Evolutionary conservation across 1,140 invertebrate genomes (phyloP).

Genomic region (Sipha flava): DNA sequence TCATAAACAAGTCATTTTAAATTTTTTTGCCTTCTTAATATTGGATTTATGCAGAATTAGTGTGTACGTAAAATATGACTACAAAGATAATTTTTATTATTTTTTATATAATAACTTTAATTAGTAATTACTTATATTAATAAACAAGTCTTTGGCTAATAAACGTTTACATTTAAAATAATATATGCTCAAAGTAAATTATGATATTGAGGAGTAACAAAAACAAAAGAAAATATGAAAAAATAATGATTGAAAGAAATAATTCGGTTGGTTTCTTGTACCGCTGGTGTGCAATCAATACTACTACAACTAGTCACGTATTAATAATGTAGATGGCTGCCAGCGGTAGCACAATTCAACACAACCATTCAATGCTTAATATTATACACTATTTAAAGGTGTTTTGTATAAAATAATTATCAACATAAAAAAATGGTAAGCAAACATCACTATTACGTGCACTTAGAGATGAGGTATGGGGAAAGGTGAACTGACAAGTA

Average conservation of each 20-base stretch:
- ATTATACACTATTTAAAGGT: not conserved
- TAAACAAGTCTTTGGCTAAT: slow-evolving; percentile 18
- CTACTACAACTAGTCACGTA: not conserved
- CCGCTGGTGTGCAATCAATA: not conserved
- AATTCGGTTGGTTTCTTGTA: not conserved
- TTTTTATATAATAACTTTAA: not conserved
- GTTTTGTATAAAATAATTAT: not conserved
- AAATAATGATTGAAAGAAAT: not conserved
- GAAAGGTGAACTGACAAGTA: slow-evolving; percentile 3
- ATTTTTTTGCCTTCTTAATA: not conserved
- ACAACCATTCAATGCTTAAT: not conserved
- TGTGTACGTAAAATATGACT: not conserved
- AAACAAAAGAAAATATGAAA: not conserved
- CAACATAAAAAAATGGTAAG: not conserved
- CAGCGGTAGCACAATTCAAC: not conserved
- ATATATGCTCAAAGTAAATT: not conserved
- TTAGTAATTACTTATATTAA: not conserved
- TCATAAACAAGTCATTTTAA: not conserved
- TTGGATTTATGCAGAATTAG: not conserved
- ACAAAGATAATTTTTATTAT: not conserved
- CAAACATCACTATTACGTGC: not conserved
- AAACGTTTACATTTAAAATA: not conserved
- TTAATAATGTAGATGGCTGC: not conserved
- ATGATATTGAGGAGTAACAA: not conserved
- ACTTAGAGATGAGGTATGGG: not conserved